Evolutionary conservation across 2,797 vertebrate species (phyloP), one percentile per base, ranked within the genome.

Genomic region (Acanthurus leucopareius): DNA sequence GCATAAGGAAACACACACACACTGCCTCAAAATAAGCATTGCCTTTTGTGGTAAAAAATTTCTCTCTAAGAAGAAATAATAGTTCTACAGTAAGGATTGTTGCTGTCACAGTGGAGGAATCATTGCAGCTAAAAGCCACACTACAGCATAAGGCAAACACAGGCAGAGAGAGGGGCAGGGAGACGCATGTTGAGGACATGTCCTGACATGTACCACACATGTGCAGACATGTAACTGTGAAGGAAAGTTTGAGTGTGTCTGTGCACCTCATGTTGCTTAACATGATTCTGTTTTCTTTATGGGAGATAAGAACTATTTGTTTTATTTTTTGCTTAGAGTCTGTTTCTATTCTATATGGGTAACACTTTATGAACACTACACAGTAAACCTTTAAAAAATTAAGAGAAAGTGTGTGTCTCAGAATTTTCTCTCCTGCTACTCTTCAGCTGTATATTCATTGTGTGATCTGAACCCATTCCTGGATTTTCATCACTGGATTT

Each of bases 191-290:
- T 80, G 49, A 49, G 73, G 80, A 83, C 90, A 84, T 79, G 90
- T 62, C 64, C 58, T 4, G 53, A 85, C 90, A 90, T 86, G 83
- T 62, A 22, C 52, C 79, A 19, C 25, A 70, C 81, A 74, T 82
- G 86, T 67, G 1, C 56, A 1, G 35, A 77, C 85, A 85, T 79
- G 80, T 74, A 32, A 6, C 65, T 15, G 40, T 52, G 25, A 10
- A 35, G 9, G 25, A 9, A 32, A 13, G 53, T 19, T 6, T 67
- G 73, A 52, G n/a, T 70, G 57, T 48, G 48, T 22, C 19, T 65
- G 13, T 22, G 35, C 32, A 51, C 19, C 47, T 61, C 51, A 19
- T 47, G 49, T 13, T 5, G 9, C 32, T 47, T 14, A 54, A 40
- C 28, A 22, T 3, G 1, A 65, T 28, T 58, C 40, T 44, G 8